phyloP scores from a whole-genome alignment of 2,888 invertebrate genomes.

The Microctonus brassicae region DNA sequence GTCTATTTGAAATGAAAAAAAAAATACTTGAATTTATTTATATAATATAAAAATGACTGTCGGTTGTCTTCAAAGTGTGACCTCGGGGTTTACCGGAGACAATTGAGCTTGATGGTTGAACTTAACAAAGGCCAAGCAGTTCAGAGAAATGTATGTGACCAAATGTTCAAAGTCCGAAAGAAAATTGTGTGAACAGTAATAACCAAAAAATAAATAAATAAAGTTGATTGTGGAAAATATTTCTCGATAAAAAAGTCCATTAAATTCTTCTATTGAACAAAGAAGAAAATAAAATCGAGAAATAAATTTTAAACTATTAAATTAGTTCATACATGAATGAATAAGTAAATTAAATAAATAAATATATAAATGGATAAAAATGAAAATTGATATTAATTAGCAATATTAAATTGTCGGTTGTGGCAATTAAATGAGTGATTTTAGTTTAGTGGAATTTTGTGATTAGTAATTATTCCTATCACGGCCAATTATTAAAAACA shows the following conservation, averaged over 20 bases:
- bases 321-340: neutral
- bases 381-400: neutral
- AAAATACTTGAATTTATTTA: neutral
- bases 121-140: conserved; percentile 50
- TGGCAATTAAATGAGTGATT: neutral
- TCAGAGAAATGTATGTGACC: neutral
- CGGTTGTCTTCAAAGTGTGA: neutral
- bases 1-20: neutral
- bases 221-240: neutral
- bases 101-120: conserved; percentile 57
- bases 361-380: conserved; percentile 4
- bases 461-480: neutral
- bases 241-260: neutral
- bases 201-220: conserved; percentile 18
- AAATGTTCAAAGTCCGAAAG: neutral
- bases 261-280: neutral
- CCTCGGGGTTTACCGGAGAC: conserved; percentile 43
- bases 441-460: neutral
- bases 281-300: neutral
- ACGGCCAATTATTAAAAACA: neutral
- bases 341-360: neutral
- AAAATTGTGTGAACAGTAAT: conserved; percentile 32
- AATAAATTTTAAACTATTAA: neutral
- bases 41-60: neutral
- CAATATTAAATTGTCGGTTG: neutral